These are phyloP conservation scores for Hydropotes inermis DNA, from an alignment of 2,113 vertebrate genomes.

Conservation along the genomic window DNA sequence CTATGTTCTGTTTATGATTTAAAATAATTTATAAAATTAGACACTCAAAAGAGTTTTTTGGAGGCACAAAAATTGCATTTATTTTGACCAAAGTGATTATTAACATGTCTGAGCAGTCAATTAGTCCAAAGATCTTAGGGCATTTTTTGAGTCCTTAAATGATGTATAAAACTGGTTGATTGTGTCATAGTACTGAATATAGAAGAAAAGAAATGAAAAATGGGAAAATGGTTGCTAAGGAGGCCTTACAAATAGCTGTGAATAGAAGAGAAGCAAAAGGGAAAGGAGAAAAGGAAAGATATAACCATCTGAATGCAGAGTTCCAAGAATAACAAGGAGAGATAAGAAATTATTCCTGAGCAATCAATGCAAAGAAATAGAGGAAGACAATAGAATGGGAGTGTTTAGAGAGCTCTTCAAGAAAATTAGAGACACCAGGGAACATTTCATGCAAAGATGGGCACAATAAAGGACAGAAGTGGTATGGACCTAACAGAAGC, in stretches of 20 bases:
- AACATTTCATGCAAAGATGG: neutral
- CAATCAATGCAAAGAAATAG: neutral
- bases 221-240: neutral
- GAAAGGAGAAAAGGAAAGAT: neutral
- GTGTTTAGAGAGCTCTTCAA: neutral
- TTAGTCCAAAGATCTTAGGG: neutral
- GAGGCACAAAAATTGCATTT: neutral
- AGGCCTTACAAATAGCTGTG: neutral
- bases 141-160: neutral
- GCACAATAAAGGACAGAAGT: neutral
- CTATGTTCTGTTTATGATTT: neutral
- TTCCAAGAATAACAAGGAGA: neutral
- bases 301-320: neutral
- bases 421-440: neutral
- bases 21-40: neutral
- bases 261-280: neutral
- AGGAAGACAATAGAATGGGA: neutral
- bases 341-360: neutral
- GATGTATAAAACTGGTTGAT: neutral
- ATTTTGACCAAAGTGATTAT: neutral
- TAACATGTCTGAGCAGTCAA: neutral
- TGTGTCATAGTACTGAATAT: neutral
- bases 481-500: neutral
- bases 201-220: neutral
- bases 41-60: neutral